Percentiles rank a stretch among this genome's conserved stretches.
These are phyloP conservation scores for Onychomys leucogaster DNA, from an alignment of 2,797 vertebrate genomes.

Conservation along the genomic window DNA sequence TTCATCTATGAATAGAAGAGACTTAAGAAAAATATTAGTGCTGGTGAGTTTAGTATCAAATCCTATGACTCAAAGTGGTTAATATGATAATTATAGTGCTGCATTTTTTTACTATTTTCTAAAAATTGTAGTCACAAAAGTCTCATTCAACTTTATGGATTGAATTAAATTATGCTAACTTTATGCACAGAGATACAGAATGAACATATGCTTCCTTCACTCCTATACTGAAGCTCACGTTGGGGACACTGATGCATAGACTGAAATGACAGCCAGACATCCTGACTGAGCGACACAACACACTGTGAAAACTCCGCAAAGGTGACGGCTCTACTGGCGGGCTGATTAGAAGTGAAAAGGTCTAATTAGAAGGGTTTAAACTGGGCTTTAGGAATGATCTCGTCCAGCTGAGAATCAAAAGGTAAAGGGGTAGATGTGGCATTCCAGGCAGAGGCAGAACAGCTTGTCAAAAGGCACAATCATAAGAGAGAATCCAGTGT, in stretches of 20 bases:
- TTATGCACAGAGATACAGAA: conserved; percentile 9
- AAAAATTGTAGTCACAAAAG: conserved; percentile 58
- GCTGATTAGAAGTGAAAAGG: too few species aligned
- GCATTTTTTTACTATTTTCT: conserved; percentile 38
- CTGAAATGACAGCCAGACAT: background rate
- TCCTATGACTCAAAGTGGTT: conserved; percentile 14
- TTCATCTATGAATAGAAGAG: conserved; percentile 3
- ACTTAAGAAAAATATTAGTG: background rate
- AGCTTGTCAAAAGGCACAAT: conserved; percentile 55
- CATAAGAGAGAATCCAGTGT: conserved; percentile 40
- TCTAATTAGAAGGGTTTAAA: conserved; percentile 60
- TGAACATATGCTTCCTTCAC: background rate
- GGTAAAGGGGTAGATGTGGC: background rate
- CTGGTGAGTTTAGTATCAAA: conserved; percentile 28
- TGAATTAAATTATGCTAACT: conserved; percentile 31
- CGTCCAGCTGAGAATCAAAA: conserved; percentile 51
- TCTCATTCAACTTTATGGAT: background rate
- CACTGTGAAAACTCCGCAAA: background rate
- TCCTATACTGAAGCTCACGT: background rate
- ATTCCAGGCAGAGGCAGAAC: conserved; percentile 60
- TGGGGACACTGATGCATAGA: background rate
- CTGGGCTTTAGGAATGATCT: conserved; percentile 22
- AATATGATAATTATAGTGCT: background rate
- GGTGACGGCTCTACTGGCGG: background rate
- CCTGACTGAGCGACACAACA: background rate